Base-by-base conservation (phyloP, 2,888 invertebrate genomes). In the Cryptus viduatorius region DNA sequence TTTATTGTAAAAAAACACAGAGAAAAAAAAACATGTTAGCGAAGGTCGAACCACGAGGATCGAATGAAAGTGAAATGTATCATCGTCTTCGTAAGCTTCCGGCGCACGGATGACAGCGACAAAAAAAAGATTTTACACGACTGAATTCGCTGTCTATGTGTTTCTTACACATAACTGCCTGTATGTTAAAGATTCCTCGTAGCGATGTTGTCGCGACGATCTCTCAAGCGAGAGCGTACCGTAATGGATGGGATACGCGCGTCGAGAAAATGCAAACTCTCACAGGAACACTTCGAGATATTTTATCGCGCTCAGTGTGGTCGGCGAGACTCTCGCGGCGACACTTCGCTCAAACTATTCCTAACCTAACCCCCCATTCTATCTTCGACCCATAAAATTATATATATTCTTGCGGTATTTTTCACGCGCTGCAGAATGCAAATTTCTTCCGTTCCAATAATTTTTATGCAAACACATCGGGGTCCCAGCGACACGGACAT, bases 201-300 rank as follows among this genome's bases (percentile, higher is more conserved):
- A 31, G 29, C 24, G 69, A n/a, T 53, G 37, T 14, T 16, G 12
- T 16, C 29, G 50, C 19, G 71, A 56, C 16, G 75, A 64, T n/a
- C 16, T 7, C 48, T 42, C 76, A 48, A 42, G 31, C 48, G 46
- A 78, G 69, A 78, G 78, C 68, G n/a, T 61, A 24, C 29, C 10
- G 48, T 79, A 69, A 79, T 71, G 50, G 78, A 79, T 79, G 69
- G 48, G 78, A 79, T 42, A 31, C 50, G 53, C 69, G 64, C 61
- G 42, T 79, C 61, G 59, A 19, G 61, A 59, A 69, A 69, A 79
- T 79, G 69, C 61, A 69, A 24, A 79, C 69, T 79, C 78, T 69
- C 78, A 50, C 78, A 61, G 29, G 29, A 53, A 46, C 61, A 61
- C 53, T 50, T 79, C 31, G 59, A 16, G 61, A 69, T 59, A 64